Base-by-base conservation (phyloP, 2,888 invertebrate genomes). In the Chesias legatella region DNA sequence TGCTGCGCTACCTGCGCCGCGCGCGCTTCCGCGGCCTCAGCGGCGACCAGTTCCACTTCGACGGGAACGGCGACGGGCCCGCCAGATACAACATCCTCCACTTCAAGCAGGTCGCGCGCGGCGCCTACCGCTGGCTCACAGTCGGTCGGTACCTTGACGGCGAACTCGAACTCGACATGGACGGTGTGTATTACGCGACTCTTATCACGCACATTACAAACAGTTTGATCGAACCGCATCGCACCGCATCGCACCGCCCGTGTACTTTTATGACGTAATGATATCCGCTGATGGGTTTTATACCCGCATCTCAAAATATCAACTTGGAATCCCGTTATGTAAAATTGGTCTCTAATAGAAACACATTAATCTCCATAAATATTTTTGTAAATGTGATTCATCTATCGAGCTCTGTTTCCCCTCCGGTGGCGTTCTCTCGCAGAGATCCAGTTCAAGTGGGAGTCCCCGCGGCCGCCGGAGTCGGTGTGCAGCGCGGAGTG, bases 11-110 rank as follows among this genome's bases (percentile, higher is more conserved):
- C 74, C 90, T 98, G 37, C 91, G 95, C 30, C 94, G 93, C 73
- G 97, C 97, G 27, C 90, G 93, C 63, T 98, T 98, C 69, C 74
- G 62, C 51, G 97, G 97, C 53, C 85, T 98, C 37, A 95, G 95
- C 60, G 96, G 95, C 0, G 96, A 97, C 75, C 90, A 93, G 64
- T 98, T 98, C 77, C 93, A 92, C 55, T 98, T 98, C 77, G 95
- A 97, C 73, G 88, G 82, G 36, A 94, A 95, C 60, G 97, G 97
- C 1, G 98, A 98, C 73, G 98, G 97, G 0, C 97, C 97, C 0
- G 96, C 97, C 6, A 91, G 98, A 26, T 98, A 98, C 89, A 95
- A 97, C 72, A 97, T 98, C 60, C 93, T 98, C 53, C 98, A 98
- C 79, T 98, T 97, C 89, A 95, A 96, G 71, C 95, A 95, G 72